A percentile compares a stretch with the other conserved stretches of the same genome.
Evolutionary conservation across 2,888 invertebrate species (phyloP).

Genomic region (Phoenoteleia sp.): DNA sequence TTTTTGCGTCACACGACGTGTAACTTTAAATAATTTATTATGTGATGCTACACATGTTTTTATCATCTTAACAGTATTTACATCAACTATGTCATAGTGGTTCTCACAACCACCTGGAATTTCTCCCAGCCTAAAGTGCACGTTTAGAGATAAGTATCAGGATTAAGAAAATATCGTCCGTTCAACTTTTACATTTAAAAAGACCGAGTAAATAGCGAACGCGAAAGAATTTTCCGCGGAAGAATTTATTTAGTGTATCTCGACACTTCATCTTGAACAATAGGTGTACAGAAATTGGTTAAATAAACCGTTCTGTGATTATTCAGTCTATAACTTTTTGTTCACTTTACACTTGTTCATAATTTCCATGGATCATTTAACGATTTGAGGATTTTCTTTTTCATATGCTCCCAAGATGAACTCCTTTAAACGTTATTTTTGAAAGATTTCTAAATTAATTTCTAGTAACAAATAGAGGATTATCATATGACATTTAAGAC

Average conservation of each 20-base stretch:
- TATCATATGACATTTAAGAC: too few species aligned
- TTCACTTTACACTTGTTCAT: constrained; percentile 12
- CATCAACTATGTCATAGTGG: constrained; percentile 68
- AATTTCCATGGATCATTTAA: too few species aligned
- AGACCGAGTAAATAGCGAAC: constrained; percentile 31
- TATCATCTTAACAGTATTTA: constrained; percentile 68
- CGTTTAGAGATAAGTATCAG: constrained; percentile 66
- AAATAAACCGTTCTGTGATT: constrained; percentile 31
- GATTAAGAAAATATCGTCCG: constrained; percentile 71
- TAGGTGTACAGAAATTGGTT: constrained; percentile 25
- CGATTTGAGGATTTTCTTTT: too few species aligned
- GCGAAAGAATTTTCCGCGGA: constrained; percentile 54
- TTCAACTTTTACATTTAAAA: constrained; percentile 70
- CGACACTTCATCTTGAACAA: constrained; percentile 35
- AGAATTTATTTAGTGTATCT: constrained; percentile 53
- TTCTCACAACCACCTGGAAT: constrained; percentile 70
- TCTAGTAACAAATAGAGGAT: too few species aligned
- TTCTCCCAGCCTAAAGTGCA: constrained; percentile 70
- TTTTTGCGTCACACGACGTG: constrained; percentile 57
- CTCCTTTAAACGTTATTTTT: too few species aligned
- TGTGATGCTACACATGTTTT: constrained; percentile 63
- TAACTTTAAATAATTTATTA: constrained; percentile 68
- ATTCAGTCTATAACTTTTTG: constrained; percentile 24
- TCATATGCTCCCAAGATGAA: too few species aligned
- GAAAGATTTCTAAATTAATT: too few species aligned